These are phyloP conservation scores for Enteromius treurensis DNA, from an alignment of 2,797 vertebrate genomes.

Conservation along the genomic window DNA sequence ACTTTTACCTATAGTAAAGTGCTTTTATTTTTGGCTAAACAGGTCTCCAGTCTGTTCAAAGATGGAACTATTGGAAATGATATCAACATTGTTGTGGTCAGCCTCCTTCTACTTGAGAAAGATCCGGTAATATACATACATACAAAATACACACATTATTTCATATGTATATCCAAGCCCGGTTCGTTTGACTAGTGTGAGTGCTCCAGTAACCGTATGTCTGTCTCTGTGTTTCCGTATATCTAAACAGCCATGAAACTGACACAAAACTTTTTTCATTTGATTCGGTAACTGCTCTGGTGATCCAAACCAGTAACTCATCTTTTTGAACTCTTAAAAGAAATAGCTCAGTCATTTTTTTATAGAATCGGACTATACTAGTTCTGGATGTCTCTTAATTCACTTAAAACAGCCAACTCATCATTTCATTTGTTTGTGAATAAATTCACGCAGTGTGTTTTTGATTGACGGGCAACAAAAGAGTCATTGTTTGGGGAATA, in stretches of 20 bases:
- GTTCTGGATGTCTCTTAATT: slow-evolving; percentile 1
- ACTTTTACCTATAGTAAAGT: not conserved
- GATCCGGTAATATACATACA: slow-evolving; percentile 86
- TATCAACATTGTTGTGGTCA: slow-evolving; percentile 94
- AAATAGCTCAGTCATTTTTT: not conserved
- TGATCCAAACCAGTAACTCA: not conserved
- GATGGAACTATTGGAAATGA: slow-evolving; percentile 96
- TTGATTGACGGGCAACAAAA: not conserved
- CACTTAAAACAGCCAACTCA: not conserved
- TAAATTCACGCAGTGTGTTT: not conserved
- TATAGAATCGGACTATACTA: not conserved
- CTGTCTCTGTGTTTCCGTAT: not conserved
- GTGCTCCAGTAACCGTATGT: not conserved
- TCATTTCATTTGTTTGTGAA: not conserved
- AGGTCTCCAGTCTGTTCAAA: slow-evolving; percentile 98
- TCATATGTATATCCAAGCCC: not conserved
- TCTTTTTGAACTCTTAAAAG: not conserved
- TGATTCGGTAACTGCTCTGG: not conserved
- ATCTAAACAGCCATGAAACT: not conserved
- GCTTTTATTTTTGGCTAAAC: slow-evolving; percentile 18
- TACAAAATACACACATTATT: not conserved
- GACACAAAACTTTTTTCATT: not conserved
- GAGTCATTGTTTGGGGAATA: not conserved
- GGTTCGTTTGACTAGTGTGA: not conserved
- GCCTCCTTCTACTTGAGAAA: slow-evolving; percentile 92